Base-by-base conservation (phyloP, 2,888 invertebrate genomes). In the Gryllus longicercus region DNA sequence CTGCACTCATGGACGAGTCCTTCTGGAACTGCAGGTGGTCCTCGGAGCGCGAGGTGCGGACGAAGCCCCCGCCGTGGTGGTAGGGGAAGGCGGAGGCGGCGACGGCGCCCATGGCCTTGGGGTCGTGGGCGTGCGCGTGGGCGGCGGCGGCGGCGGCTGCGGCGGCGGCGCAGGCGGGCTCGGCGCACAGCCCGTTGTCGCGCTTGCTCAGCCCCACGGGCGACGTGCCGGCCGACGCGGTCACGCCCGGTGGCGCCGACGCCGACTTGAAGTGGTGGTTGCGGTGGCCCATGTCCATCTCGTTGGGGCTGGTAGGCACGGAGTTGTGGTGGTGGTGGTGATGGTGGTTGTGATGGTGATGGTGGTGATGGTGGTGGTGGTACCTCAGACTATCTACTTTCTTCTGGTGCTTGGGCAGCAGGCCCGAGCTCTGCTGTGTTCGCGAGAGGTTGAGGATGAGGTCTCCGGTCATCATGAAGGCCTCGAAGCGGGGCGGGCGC, bases 381-480 rank as follows among this genome's bases (percentile, higher is more conserved):
- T 83, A 79, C 74, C 81, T 75, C 75, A 81, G 76, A 78, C 81
- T 81, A 77, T 82, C 81, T 76, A 91, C 90, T 86, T 91, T 91
- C 85, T 90, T 90, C 86, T 90, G 90, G 83, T 89, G 88, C 85
- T 90, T 90, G 79, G 92, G 91, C 80, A 92, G 87, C 81, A 92
- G 88, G 83, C 89, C 90, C 83, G 90, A 89, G 84, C 90, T 91
- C 85, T 92, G 93, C 83, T 94, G 94, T 81, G 94, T 94, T 84
- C 95, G 90, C 82, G 96, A 96, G 84, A 97, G 92, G 88, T 97
- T 97, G 84, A 98, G 91, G 87, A 98, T 97, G 86, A 97, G 92
- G 88, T 98, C 97, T 77, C 98, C 98, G 51, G 98, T 98, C 98
- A 98, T 98, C 93, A 97, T 95, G 90, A 96, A 98, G 81, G 96